A percentile compares a stretch with the other conserved stretches of the same genome.
phyloP scores from a whole-genome alignment of 2,888 invertebrate genomes.

The Sabatieria punctata region DNA sequence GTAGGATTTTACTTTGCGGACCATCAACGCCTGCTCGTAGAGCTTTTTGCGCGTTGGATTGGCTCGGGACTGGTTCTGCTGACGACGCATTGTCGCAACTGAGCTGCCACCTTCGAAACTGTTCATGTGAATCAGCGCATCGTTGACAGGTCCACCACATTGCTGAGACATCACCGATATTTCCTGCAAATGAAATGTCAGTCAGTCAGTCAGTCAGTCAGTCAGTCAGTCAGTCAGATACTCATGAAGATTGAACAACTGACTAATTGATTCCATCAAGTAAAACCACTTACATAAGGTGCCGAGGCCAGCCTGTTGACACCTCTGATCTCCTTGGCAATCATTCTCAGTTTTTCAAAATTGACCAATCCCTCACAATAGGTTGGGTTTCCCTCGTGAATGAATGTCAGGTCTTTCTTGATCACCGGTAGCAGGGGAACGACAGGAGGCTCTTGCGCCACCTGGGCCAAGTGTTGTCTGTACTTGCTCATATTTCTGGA shows the following conservation, averaged over 20 bases:
- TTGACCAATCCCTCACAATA: conserved; percentile 45
- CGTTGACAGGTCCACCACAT: conserved; percentile 12
- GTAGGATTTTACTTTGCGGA: conserved; percentile 85
- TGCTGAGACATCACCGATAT: conserved; percentile 8
- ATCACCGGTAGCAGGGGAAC: conserved; percentile 45
- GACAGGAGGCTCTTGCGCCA: conserved; percentile 19
- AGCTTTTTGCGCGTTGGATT: conserved; percentile 18
- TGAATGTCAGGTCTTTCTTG: conserved; percentile 73
- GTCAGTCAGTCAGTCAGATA: no score
- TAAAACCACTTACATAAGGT: conserved; percentile 45
- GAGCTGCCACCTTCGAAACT: conserved; percentile 19
- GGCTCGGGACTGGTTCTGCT: conserved; percentile 3
- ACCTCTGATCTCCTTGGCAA: conserved; percentile 67
- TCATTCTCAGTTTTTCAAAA: conserved; percentile 95
- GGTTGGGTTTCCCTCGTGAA: conserved; percentile 71
- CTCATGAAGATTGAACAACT: neutral
- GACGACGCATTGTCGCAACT: conserved; percentile 23
- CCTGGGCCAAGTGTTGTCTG: conserved; percentile 55
- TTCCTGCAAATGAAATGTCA: conserved; percentile 6
- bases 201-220: no score
- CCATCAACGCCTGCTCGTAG: conserved; percentile 64
- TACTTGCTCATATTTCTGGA: conserved; percentile 98
- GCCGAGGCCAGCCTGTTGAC: conserved; percentile 74
- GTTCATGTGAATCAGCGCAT: conserved; percentile 25
- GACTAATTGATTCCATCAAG: no score